Evolutionary conservation across 2,113 vertebrate genomes (phyloP), one percentile per base, ranked within the genome.

Genomic region (Geococcyx californianus): DNA sequence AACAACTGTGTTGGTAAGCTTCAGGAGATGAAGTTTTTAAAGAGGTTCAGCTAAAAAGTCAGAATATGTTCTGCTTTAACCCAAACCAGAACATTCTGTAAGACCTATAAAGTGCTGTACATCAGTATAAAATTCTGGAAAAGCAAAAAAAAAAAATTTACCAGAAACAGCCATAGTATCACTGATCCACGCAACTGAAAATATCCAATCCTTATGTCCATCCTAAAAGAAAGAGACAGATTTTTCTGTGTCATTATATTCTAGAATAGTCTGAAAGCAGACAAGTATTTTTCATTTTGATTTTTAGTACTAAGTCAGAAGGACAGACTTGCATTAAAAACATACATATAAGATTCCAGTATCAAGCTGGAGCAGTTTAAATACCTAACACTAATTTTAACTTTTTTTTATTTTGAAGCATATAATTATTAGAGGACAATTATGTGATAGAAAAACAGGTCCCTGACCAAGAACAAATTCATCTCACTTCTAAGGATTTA

Each of bases 161-260:
- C 99, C 99, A 95, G 99, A 99, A 79, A 99, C 99, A 21, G 99
- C 99, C 99, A 99, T 99, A 81, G 97, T 99, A 97, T 99, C 99
- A 95, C 98, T 99, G 97, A 99, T 99, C 99, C 99, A 99, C 0
- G 99, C 99, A 96, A 99, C 99, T 87, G 99, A 99, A 98, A 99
- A 99, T 95, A 99, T 99, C 99, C 99, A 99, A 97, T 99, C 99
- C 94, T 99, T 99, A 96, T 99, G 99, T 72, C 99, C 99, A 86
- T 99, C 99, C 99, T 99, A 82, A 88, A 89, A 36, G 45, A 60
- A 66, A 84, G 69, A 33, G 45, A 77, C 8, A 78, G 7, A 13
- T n/a, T n/a, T n/a, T 70, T 74, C 44, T 79, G 24, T 89, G 58
- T 7, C 10, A 7, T 76, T 85, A 58, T 40, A 58, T 16, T 40